Conservation (phyloP, 2,113 vertebrate species). For the Clinocottus analis region DNA sequence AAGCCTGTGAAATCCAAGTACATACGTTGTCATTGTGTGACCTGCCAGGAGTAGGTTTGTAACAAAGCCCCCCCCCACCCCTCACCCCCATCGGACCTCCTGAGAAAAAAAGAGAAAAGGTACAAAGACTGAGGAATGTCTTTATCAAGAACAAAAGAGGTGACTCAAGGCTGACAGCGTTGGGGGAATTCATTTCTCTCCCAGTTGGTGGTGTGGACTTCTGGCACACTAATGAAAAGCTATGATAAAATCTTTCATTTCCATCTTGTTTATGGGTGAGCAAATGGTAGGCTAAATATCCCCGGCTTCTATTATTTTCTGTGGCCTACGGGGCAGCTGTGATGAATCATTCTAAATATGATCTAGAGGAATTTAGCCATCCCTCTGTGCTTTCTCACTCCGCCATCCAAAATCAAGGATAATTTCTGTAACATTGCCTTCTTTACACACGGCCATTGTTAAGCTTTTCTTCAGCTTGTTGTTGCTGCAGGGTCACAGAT, state of each 20-base stretch:
- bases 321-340: conserved; percentile 68
- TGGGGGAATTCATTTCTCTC: conserved; percentile 84
- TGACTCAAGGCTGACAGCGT: conserved; percentile 79
- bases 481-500: background rate
- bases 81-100: conserved; percentile 52
- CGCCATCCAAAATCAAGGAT: conserved; percentile 18
- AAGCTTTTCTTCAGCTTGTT: conserved; percentile 2
- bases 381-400: conserved; percentile 33
- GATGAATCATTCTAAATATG: conserved; percentile 73
- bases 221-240: conserved; percentile 82
- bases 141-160: conserved; percentile 83
- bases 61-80: conserved; percentile 70
- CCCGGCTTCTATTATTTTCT: conserved; percentile 74
- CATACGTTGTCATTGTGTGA: conserved; percentile 79
- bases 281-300: conserved; percentile 78
- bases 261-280: conserved; percentile 75
- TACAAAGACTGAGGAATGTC: conserved; percentile 82
- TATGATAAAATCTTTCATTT: conserved; percentile 85
- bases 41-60: conserved; percentile 70
- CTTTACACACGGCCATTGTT: background rate
- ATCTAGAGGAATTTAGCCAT: conserved; percentile 66
- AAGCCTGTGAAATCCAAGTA: conserved; percentile 79
- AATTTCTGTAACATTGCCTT: conserved; percentile 1
- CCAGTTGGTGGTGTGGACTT: conserved; percentile 83
- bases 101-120: conserved; percentile 59